These are phyloP conservation scores for Nebria salina DNA, from an alignment of 2,888 invertebrate genomes.

Conservation along the genomic window DNA sequence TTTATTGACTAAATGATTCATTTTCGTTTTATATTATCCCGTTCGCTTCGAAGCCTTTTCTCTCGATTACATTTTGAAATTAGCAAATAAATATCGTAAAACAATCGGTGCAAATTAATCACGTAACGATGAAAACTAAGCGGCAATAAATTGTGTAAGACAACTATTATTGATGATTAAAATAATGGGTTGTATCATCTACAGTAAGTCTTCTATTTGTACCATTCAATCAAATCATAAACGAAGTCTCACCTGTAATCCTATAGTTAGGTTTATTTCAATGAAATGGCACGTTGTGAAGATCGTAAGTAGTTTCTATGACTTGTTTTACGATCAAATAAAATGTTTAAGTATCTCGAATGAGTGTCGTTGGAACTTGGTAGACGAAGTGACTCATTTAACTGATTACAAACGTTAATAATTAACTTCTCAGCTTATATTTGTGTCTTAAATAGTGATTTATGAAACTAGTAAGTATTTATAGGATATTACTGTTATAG, in stretches of 20 bases:
- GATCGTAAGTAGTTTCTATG: neutral
- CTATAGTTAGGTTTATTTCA: neutral
- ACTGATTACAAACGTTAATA: neutral
- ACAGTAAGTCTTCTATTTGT: neutral
- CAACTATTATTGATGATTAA: neutral
- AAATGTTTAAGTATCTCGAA: constrained; percentile 19
- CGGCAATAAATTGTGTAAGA: neutral
- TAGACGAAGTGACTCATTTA: neutral
- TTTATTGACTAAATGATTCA: too few relatives aligned
- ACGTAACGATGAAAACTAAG: neutral
- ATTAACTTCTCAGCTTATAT: neutral
- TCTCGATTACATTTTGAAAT: neutral
- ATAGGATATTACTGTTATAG: too few relatives aligned
- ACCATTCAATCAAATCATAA: neutral
- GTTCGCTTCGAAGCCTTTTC: neutral
- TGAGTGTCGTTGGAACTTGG: neutral
- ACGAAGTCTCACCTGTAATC: neutral
- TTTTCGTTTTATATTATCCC: too few relatives aligned
- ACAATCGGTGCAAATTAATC: neutral
- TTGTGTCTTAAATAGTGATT: too few relatives aligned
- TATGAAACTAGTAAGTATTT: too few relatives aligned
- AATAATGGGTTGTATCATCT: neutral
- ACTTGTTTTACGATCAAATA: constrained; percentile 19
- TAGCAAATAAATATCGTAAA: neutral
- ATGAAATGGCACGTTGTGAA: neutral